Conservation (phyloP, 2,888 invertebrate species). For the Cheilosia vulpina region DNA sequence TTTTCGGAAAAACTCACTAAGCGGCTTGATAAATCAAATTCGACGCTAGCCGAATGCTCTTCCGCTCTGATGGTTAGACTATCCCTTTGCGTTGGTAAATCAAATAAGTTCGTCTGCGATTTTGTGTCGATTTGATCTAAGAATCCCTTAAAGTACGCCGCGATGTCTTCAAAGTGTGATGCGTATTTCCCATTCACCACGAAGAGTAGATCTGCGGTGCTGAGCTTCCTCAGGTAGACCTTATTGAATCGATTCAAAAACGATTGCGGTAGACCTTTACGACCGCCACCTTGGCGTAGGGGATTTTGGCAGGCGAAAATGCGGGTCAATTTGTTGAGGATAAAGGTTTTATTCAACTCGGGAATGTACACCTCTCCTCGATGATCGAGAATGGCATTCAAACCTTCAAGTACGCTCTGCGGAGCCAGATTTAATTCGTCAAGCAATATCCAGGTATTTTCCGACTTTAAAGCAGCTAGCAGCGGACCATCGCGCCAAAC, state of each 20-base stretch:
- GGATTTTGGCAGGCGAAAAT: constrained; percentile 99
- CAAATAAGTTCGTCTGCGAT: constrained; percentile 53
- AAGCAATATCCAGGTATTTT: constrained; percentile 95
- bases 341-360: constrained; percentile 94
- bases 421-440: constrained; percentile 99
- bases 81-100: constrained; percentile 36
- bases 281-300: constrained; percentile 95
- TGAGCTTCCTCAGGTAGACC: constrained; percentile 88
- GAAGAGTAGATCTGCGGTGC: constrained; percentile 86
- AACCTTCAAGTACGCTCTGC: constrained; percentile 98
- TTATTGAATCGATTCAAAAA: constrained; percentile 99
- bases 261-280: constrained; percentile 97
- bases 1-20: constrained; percentile 92
- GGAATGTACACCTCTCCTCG: constrained; percentile 97
- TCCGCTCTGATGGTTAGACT: constrained; percentile 19
- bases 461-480: constrained; percentile 94
- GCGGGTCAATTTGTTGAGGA: constrained; percentile 90
- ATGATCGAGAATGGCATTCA: constrained; percentile 99
- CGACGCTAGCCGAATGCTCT: constrained; percentile 71
- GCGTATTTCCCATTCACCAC: constrained; percentile 81
- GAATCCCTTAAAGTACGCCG: constrained; percentile 76
- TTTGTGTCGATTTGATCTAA: constrained; percentile 62
- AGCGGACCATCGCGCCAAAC: constrained; percentile 98
- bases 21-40: constrained; percentile 86
- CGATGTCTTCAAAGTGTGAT: constrained; percentile 78